These are phyloP conservation scores for Arizona elegans DNA, from an alignment of 2,113 vertebrate species.

Conservation along the genomic window DNA sequence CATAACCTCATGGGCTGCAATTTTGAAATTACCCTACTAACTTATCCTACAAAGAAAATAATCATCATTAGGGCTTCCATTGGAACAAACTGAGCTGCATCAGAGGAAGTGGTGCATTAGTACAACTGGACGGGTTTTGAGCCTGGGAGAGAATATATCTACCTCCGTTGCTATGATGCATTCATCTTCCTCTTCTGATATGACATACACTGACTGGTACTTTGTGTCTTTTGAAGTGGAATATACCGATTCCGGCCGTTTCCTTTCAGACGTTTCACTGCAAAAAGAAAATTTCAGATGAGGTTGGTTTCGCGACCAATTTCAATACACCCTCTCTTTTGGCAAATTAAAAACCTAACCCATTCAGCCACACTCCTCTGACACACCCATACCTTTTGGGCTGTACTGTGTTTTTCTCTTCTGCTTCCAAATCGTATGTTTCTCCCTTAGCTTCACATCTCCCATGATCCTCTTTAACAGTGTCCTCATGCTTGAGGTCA, in stretches of 20 bases:
- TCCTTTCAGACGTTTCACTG: conserved; percentile 83
- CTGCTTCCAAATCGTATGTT: conserved; percentile 75
- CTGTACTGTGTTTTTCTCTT: conserved; percentile 78
- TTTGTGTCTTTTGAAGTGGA: conserved; percentile 86
- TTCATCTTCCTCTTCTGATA: conserved; percentile 96
- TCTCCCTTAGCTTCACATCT: conserved; percentile 81
- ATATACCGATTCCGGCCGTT: conserved; percentile 77
- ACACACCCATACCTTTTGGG: conserved; percentile 77
- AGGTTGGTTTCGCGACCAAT: neutral
- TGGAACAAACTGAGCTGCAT: neutral
- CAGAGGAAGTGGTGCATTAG: accelerated
- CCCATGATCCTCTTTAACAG: conserved; percentile 76
- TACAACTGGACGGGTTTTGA: neutral
- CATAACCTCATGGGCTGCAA: neutral
- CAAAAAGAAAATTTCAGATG: conserved; percentile 41
- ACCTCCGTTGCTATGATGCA: conserved; percentile 99
- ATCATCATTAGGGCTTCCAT: neutral
- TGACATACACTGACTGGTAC: conserved; percentile 98
- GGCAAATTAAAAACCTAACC: neutral
- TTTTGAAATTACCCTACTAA: neutral
- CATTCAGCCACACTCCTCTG: accelerated
- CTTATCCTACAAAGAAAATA: neutral
- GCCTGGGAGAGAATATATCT: conserved; percentile 51
- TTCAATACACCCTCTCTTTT: neutral
- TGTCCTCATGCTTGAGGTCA: conserved; percentile 82